A percentile compares a stretch with the other conserved stretches of the same genome.
Evolutionary conservation across 2,797 vertebrate species (phyloP).

Genomic region (Lemur catta): DNA sequence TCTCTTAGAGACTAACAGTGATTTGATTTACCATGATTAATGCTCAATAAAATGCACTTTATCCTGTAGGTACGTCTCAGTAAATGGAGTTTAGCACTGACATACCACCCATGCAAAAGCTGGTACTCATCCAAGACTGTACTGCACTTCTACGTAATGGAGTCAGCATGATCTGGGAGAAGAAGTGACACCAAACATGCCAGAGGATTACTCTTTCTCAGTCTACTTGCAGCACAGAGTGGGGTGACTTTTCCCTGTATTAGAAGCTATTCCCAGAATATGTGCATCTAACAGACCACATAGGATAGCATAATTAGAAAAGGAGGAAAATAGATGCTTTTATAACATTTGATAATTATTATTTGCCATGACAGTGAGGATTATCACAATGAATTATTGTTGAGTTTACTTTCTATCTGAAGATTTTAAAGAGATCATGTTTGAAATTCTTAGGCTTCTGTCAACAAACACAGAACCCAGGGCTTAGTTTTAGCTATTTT

Average conservation of each 20-base stretch:
- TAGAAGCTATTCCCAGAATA: not conserved
- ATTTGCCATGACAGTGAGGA: not conserved
- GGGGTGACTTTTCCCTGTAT: not conserved
- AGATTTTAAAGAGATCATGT: not conserved
- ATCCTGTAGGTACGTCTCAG: not conserved
- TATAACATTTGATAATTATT: not conserved
- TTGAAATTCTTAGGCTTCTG: not conserved
- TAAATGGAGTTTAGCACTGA: not conserved
- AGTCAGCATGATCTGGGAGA: not conserved
- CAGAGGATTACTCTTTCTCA: not conserved
- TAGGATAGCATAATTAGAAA: not conserved
- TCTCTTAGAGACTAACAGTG: not conserved
- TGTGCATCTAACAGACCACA: not conserved
- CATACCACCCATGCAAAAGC: not conserved
- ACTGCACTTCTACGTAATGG: not conserved
- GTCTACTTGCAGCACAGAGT: not conserved
- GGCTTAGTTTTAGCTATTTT: constrained; percentile 8
- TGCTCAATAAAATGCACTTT: not conserved
- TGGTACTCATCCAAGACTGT: not conserved
- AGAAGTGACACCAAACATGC: not conserved
- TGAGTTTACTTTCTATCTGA: not conserved
- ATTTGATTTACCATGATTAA: not conserved
- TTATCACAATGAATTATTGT: not conserved
- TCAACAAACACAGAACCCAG: not conserved
- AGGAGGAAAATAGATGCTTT: not conserved